A percentile compares a stretch with the other conserved stretches of the same genome.
Conservation (phyloP, 2,888 invertebrate species). For the Nebria brevicollis region DNA sequence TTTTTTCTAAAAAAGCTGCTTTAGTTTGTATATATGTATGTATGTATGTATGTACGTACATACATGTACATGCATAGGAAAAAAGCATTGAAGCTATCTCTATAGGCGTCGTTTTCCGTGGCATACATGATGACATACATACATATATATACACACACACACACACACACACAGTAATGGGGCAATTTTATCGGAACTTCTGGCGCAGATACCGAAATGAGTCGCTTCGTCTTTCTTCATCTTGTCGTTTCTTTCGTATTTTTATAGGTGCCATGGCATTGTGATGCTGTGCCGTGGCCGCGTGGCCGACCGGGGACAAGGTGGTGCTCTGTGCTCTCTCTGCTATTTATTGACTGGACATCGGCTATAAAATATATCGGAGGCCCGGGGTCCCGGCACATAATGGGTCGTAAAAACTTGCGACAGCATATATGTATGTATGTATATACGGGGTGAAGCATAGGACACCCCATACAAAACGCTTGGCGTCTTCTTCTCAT, state of each 20-base stretch:
- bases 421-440: slow-evolving; percentile 46
- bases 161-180: slow-evolving; percentile 47
- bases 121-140: no score
- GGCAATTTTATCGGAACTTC: slow-evolving; percentile 50
- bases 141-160: slow-evolving; percentile 48
- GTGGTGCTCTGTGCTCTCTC: slow-evolving; percentile 56
- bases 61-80: no score
- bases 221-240: not conserved
- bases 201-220: not conserved
- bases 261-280: slow-evolving; percentile 48
- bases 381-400: slow-evolving; percentile 53
- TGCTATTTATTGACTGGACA: slow-evolving; percentile 65
- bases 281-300: not conserved
- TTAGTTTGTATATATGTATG: no score
- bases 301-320: slow-evolving; percentile 53
- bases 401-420: slow-evolving; percentile 61
- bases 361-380: slow-evolving; percentile 64
- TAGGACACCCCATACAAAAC: not conserved
- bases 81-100: no score
- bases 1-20: no score
- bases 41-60: no score
- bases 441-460: not conserved
- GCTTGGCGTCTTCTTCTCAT: no score
- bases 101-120: no score
- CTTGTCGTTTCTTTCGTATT: slow-evolving; percentile 1